These are phyloP conservation scores for Hypotaenidia philippensis DNA, from an alignment of 2,797 vertebrate genomes.

Conservation along the genomic window DNA sequence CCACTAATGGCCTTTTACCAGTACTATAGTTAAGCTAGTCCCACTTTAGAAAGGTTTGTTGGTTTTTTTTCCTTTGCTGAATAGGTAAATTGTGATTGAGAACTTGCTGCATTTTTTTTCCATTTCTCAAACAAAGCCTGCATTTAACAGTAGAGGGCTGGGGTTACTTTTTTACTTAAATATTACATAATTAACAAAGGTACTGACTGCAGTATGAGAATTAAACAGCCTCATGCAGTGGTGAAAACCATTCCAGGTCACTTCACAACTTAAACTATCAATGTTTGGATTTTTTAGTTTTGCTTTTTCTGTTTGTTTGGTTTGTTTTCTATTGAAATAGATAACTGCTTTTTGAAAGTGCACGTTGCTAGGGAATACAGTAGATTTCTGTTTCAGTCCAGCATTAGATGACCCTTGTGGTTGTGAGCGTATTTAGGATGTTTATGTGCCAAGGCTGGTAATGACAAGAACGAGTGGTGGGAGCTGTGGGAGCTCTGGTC, in stretches of 20 bases:
- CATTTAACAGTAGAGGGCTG: background rate
- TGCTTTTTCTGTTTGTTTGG: background rate
- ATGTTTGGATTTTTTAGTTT: background rate
- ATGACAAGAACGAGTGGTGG: background rate
- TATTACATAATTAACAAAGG: background rate
- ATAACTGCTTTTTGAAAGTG: background rate
- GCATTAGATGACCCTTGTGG: background rate
- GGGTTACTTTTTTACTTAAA: background rate
- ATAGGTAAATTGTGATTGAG: background rate
- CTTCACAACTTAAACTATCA: background rate
- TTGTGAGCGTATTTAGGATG: background rate
- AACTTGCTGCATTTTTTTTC: background rate
- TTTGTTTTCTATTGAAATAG: background rate
- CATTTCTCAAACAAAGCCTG: background rate
- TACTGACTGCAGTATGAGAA: background rate
- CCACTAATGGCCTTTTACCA: background rate
- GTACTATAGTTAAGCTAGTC: background rate
- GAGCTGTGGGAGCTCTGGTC: background rate
- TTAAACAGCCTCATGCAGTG: background rate
- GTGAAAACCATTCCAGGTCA: background rate
- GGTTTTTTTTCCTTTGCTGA: too few species aligned
- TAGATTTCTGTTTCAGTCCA: background rate
- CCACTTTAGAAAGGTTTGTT: background rate
- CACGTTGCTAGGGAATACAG: background rate
- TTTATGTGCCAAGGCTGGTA: background rate